Evolutionary conservation across 2,797 vertebrate species (phyloP), one percentile per base, ranked within the genome.

Genomic region (Aplochiton taeniatus): DNA sequence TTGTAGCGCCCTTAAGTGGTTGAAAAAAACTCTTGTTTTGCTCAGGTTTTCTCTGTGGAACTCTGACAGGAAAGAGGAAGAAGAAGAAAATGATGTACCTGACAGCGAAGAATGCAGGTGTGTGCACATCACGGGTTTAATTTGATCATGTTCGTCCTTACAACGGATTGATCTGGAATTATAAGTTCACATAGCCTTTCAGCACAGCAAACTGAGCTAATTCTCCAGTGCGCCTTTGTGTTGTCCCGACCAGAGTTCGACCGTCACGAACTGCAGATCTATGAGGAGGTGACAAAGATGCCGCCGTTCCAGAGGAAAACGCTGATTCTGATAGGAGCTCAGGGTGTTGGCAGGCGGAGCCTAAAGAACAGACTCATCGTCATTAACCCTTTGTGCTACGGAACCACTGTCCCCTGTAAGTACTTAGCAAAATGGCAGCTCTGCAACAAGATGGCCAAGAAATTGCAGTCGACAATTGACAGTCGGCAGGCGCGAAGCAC

Each of bases 41-140:
- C 12, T 57, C 75, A 99, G 98, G 97, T 46, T 92, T 94, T 80
- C 95, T 99, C 62, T 99, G 97, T 48, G 97, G 97, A 75, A 95
- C 93, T 64, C 84, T 94, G 85, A 91, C 89, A 73, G 92, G 89
- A 66, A 98, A 96, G 90, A 98, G 95, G 86, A 99, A 98, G 91
- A 99, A 98, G 93, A 99, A 98, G 83, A 99, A 95, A 88, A 95
- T 96, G 91, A 99, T 99, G 98, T 99, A 99, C 84, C 93, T 99
- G 69, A 99, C 95, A 19, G 94, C 97, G 45, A 98, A 95, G 89
- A 98, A 99, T 83, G 97, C 97, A 92, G 98, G 98, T 99, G 84
- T 62, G 84, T 85, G 51, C 7, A 17, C n/a, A n/a, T 1, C 0
- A 42, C 4, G 1, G 11, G 1, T 42, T 20, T 9, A 13, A 6